Base-by-base conservation (phyloP, 2,888 invertebrate genomes). In the Lysandra bellargus region DNA sequence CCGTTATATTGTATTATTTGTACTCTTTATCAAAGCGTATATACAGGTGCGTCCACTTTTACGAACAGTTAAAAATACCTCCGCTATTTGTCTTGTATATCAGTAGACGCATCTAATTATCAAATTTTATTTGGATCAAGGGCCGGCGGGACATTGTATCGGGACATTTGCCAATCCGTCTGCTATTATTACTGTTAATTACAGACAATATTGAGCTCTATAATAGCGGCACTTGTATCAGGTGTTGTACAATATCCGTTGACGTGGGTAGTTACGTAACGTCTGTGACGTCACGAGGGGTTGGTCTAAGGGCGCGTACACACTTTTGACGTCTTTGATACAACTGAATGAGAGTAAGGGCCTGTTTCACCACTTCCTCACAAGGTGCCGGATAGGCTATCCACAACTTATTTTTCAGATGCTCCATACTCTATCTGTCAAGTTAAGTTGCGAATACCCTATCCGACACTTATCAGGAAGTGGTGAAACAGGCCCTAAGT, bases 61-160 rank as follows among this genome's bases (percentile, higher is more conserved):
- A 9, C 23, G 61, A 23, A 6, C 30, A 69, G 69, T 69, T 69
- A 69, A 14, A 69, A 69, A 69, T 69, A 69, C 14, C 37, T 33
- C 14, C 14, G 69, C 69, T 69, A 12, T 75, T 44, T 75, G 23
- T 75, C 44, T 44, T 44, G 49, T 17, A 69, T 69, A 69, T 33
- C 86, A 80, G 81, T 80, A 82, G 82, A 82, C 81, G 76, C 7
- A 57, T 76, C 53, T 76, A 53, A 76, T 76, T 76, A 76, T 76
- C 85, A 83, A 84, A 84, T 86, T 85, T 85, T 85, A 91, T 88
- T 88, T 88, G 88, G 93, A 89, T 92, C 93, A 93, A 93, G 93
- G 93, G 91, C 90, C 85, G 84, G 86, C 85, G 85, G 84, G 87
- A 89, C 87, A 89, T 86, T 86, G 89, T 90, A 87, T 88, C 87